phyloP scores from a whole-genome alignment of 2,113 vertebrate species.

The Garra rufa region DNA sequence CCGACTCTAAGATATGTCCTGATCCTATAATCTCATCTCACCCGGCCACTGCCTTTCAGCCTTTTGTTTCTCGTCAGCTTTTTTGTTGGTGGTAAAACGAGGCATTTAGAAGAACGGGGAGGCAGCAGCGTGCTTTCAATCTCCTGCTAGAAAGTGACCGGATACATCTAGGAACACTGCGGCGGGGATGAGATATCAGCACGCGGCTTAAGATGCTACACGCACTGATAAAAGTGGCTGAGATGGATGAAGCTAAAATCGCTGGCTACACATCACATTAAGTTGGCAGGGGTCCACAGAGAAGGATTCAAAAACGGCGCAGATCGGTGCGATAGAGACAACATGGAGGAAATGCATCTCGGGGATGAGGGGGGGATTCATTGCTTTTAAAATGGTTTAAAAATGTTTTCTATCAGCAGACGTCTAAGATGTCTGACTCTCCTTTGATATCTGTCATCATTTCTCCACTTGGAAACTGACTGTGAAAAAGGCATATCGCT shows the following conservation, averaged over 20 bases:
- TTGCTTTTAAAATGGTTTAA: constrained; percentile 39
- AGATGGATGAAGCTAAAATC: constrained; percentile 60
- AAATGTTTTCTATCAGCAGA: constrained; percentile 21
- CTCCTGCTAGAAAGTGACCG: constrained; percentile 52
- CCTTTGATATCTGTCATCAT: constrained; percentile 39
- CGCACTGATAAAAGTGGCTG: constrained; percentile 54
- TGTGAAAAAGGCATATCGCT: constrained; percentile 29
- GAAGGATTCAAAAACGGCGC: constrained; percentile 33
- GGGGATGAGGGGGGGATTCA: constrained; percentile 15
- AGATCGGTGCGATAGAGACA: constrained; percentile 42
- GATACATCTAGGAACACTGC: constrained; percentile 49
- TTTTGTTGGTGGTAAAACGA: constrained; percentile 26
- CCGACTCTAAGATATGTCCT: neutral
- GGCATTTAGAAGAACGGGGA: constrained; percentile 27
- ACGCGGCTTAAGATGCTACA: constrained; percentile 55
- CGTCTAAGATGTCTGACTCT: neutral
- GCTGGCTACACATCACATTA: constrained; percentile 59
- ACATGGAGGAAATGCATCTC: constrained; percentile 32
- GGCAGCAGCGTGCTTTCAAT: constrained; percentile 46
- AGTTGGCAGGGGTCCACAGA: constrained; percentile 54
- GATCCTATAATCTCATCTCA: constrained; percentile 23
- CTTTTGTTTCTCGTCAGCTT: constrained; percentile 6
- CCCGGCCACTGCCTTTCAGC: neutral
- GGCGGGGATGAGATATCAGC: constrained; percentile 57
- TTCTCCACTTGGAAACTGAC: constrained; percentile 26